These are phyloP conservation scores for Meiosimyza decipiens DNA, from an alignment of 2,888 invertebrate species.

Conservation along the genomic window DNA sequence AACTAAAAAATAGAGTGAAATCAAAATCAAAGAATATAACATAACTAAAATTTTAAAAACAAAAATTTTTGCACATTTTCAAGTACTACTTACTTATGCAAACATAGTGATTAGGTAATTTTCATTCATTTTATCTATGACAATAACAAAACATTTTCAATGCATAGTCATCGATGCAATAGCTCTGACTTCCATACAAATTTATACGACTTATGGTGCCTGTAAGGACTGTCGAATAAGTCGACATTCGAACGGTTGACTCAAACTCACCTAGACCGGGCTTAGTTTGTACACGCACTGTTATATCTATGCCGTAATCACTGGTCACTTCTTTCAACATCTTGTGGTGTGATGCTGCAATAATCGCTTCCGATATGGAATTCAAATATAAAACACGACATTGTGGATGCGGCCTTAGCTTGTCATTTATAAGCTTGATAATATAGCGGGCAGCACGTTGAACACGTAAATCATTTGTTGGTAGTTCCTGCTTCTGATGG, in stretches of 20 bases:
- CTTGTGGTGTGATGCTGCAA: slow-evolving; percentile 67
- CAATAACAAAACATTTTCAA: slow-evolving; percentile 85
- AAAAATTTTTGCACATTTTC: background rate
- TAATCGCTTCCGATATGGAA: slow-evolving; percentile 75
- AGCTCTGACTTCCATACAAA: slow-evolving; percentile 83
- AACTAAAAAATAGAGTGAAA: too few species aligned
- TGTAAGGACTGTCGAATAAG: slow-evolving; percentile 57
- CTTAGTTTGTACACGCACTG: slow-evolving; percentile 67
- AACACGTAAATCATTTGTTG: slow-evolving; percentile 69
- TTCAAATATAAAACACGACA: slow-evolving; percentile 75
- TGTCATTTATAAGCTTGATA: slow-evolving; percentile 74
- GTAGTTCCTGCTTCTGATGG: slow-evolving; percentile 73
- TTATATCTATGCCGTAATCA: slow-evolving; percentile 63
- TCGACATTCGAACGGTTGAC: slow-evolving; percentile 74
- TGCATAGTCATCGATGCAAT: slow-evolving; percentile 79
- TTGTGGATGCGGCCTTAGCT: slow-evolving; percentile 72
- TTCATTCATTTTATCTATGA: slow-evolving; percentile 56
- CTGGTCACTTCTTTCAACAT: slow-evolving; percentile 59
- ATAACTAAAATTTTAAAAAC: background rate
- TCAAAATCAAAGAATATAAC: too few species aligned
- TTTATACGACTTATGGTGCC: slow-evolving; percentile 84
- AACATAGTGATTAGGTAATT: background rate
- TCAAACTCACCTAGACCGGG: slow-evolving; percentile 77
- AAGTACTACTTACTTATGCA: background rate
- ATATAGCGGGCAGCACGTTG: slow-evolving; percentile 72